Conservation (phyloP, 2,113 vertebrate genomes). For the Pavo muticus region DNA sequence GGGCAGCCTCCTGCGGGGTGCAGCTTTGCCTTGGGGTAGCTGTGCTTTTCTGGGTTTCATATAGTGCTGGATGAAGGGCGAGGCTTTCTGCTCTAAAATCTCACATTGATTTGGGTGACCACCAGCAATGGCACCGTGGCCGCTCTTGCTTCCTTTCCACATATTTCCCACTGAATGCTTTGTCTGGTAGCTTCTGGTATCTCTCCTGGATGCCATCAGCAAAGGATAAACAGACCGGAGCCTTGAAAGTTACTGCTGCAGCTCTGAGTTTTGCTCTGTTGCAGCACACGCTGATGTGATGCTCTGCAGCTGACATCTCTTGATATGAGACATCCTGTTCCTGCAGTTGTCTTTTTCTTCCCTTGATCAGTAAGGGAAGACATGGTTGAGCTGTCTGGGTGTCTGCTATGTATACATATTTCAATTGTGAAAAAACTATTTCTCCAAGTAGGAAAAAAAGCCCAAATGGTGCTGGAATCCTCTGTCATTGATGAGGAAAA, state of each 20-base stretch:
- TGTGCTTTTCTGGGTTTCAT: not conserved
- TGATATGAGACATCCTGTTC: not conserved
- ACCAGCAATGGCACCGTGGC: not conserved
- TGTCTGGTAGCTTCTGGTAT: not conserved
- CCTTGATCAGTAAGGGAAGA: not conserved
- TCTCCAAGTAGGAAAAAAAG: not conserved
- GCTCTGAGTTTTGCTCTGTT: not conserved
- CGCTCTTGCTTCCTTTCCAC: not conserved
- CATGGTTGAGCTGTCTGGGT: not conserved
- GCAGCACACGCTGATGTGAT: not conserved
- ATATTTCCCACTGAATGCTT: not conserved
- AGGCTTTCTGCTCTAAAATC: not conserved
- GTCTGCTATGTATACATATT: not conserved
- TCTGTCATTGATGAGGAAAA: not conserved
- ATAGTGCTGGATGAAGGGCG: not conserved
- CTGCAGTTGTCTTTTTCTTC: not conserved
- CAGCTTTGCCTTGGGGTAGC: slow-evolving; percentile 4
- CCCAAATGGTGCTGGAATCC: not conserved
- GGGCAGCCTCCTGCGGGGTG: not conserved
- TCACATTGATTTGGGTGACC: not conserved
- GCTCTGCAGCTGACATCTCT: not conserved
- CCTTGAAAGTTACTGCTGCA: not conserved
- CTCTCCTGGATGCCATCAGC: not conserved
- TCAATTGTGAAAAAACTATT: not conserved
- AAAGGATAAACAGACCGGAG: not conserved